Base-by-base conservation (phyloP, 2,797 vertebrate species). In the Falco biarmicus region DNA sequence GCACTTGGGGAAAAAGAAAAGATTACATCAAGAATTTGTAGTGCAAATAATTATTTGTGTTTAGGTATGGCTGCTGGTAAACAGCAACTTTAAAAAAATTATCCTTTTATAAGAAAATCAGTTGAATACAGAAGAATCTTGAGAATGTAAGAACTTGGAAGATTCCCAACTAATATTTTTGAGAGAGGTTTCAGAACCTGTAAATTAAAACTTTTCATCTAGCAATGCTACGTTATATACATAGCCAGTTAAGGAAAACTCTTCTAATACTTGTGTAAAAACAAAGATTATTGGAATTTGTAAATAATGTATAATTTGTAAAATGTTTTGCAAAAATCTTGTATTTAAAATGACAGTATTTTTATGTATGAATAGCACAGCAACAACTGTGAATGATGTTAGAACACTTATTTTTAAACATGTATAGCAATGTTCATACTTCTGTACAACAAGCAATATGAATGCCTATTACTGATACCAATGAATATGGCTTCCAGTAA, bases 291-390 rank as follows among this genome's bases (percentile, higher is more conserved):
- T 79, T 87, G 45, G 50, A 84, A 51, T 84, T 95, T 98, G 96
- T 98, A 98, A 96, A 97, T 97, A 97, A 65, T 98, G 95, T 98
- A 97, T 64, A 86, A 56, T 96, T 96, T 97, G 93, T 97, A 97
- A 97, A 97, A 75, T 95, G 90, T 94, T 97, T 94, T 96, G 69
- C 71, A 86, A 79, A 95, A 78, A 34, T 20, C 88, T 94, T 97
- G 59, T 97, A 94, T 98, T 96, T 97, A 95, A 97, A 97, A 96
- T 89, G 64, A 88, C 95, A 95, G 48, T 97, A 95, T 98, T 97
- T 97, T 95, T 97, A 91, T 95, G 87, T 96, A 87, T 85, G 83
- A 61, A 59, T 76, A 96, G 89, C 92, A 97, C 92, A 92, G 93
- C 84, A 91, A 66, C 79, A 95, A 97, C 95, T 97, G 94, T 97